phyloP scores from a whole-genome alignment of 1,140 invertebrate genomes.

The Zaprionus taronus region DNA sequence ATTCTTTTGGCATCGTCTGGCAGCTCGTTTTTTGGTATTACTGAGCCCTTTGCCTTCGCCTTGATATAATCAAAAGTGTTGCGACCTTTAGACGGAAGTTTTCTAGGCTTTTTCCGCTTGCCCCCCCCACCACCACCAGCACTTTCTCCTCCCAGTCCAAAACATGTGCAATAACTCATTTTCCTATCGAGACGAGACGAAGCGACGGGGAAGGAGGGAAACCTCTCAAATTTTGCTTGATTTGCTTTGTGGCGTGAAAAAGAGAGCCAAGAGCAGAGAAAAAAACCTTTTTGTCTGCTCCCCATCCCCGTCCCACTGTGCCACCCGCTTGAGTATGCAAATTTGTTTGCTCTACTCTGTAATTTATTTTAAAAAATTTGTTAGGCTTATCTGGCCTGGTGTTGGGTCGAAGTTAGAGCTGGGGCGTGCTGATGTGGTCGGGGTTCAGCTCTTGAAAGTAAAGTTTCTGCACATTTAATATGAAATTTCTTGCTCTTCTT shows the following conservation, averaged over 20 bases:
- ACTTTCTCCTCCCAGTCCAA: conserved; percentile 11
- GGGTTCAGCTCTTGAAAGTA: conserved; percentile 38
- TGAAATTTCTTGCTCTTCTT: conserved; percentile 34
- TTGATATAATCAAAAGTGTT: conserved; percentile 80
- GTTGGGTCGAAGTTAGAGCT: conserved; percentile 25
- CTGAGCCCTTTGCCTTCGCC: conserved; percentile 50
- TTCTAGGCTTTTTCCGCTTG: conserved; percentile 37
- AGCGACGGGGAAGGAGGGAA: conserved; percentile 11
- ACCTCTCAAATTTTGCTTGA: conserved; percentile 74
- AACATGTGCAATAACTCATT: conserved; percentile 80
- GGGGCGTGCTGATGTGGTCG: not conserved
- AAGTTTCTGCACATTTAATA: conserved; percentile 55
- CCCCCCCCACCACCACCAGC: conserved; percentile 5
- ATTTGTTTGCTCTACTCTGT: conserved; percentile 82
- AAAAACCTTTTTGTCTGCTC: conserved; percentile 43
- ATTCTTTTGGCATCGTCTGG: conserved; percentile 45
- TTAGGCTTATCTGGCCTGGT: conserved; percentile 74
- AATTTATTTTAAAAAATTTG: conserved; percentile 83
- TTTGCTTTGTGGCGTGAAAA: conserved; percentile 80
- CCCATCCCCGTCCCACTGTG: not conserved
- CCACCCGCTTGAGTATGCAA: conserved; percentile 62
- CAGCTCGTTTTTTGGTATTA: conserved; percentile 51
- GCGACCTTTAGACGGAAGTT: conserved; percentile 52
- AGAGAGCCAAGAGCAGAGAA: conserved; percentile 10
- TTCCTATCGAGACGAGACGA: conserved; percentile 40